These are phyloP conservation scores for Mionectes macconnelli DNA, from an alignment of 2,113 vertebrate genomes.

Conservation along the genomic window DNA sequence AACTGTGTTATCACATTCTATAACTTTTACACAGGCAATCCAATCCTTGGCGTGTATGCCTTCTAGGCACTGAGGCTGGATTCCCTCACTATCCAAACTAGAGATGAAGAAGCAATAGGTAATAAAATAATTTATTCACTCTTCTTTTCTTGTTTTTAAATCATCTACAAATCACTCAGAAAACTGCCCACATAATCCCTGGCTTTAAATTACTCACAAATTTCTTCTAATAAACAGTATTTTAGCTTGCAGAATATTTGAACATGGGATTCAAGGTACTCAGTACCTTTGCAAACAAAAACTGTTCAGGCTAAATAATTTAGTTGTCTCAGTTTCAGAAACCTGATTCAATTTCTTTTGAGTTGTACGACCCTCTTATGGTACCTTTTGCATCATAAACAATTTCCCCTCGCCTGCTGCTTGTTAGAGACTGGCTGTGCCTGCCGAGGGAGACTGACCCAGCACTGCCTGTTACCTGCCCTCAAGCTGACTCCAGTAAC, in stretches of 20 bases:
- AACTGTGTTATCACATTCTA: slow-evolving; percentile 69
- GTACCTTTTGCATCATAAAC: neutral
- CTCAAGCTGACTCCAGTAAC: neutral
- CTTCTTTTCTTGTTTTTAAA: neutral
- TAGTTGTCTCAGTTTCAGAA: neutral
- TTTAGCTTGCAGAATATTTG: neutral
- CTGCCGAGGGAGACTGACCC: neutral
- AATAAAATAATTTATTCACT: neutral
- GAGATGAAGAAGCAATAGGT: neutral
- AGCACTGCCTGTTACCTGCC: neutral
- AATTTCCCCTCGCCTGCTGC: neutral
- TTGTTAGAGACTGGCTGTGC: neutral
- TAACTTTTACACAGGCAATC: slow-evolving; percentile 64
- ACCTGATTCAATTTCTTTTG: neutral
- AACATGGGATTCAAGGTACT: neutral
- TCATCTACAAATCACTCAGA: neutral
- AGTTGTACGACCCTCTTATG: neutral
- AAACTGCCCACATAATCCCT: neutral
- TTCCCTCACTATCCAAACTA: neutral
- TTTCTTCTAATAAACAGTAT: neutral
- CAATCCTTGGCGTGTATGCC: slow-evolving; percentile 12
- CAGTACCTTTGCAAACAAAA: neutral
- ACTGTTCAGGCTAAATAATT: slow-evolving; percentile 1
- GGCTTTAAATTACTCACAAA: neutral
- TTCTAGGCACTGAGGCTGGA: slow-evolving; percentile 22